A percentile compares a stretch with the other conserved stretches of the same genome.
Conservation (phyloP, 2,888 invertebrate genomes). For the Flexamia atlantica region DNA sequence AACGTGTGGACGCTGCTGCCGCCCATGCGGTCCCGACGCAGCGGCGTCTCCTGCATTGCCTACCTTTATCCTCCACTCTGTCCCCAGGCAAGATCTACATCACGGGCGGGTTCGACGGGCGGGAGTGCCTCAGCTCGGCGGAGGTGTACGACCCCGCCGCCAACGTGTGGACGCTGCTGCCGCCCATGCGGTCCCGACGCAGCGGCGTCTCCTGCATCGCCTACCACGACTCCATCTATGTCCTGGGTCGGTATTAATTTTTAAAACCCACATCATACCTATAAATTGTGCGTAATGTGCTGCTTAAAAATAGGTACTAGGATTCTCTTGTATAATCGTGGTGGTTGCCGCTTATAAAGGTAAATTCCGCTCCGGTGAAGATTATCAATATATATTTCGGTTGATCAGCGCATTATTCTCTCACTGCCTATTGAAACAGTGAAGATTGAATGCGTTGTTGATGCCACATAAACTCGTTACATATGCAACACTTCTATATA, state of each 20-base stretch:
- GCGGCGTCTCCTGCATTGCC: conserved; percentile 94
- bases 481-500: too few species aligned
- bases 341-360: too few species aligned
- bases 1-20: conserved; percentile 92
- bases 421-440: too few species aligned
- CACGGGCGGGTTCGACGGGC: conserved; percentile 94
- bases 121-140: conserved; percentile 92
- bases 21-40: conserved; percentile 90
- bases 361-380: too few species aligned
- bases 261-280: too few species aligned
- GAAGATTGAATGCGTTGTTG: too few species aligned
- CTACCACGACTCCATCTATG: conserved; percentile 86
- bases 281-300: too few species aligned
- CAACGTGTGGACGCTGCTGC: conserved; percentile 91
- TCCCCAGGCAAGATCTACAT: conserved; percentile 85
- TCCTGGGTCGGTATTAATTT: conserved; percentile 74
- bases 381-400: too few species aligned
- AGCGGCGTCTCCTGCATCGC: conserved; percentile 96
- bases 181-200: conserved; percentile 89
- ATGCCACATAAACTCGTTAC: too few species aligned
- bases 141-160: conserved; percentile 88
- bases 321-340: too few species aligned
- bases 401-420: too few species aligned
- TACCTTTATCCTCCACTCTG: conserved; percentile 74
- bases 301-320: too few species aligned